A percentile compares a stretch with the other conserved stretches of the same genome.
phyloP scores from a whole-genome alignment of 92 coral and sea anemone species.

The Porites cylindrica region DNA sequence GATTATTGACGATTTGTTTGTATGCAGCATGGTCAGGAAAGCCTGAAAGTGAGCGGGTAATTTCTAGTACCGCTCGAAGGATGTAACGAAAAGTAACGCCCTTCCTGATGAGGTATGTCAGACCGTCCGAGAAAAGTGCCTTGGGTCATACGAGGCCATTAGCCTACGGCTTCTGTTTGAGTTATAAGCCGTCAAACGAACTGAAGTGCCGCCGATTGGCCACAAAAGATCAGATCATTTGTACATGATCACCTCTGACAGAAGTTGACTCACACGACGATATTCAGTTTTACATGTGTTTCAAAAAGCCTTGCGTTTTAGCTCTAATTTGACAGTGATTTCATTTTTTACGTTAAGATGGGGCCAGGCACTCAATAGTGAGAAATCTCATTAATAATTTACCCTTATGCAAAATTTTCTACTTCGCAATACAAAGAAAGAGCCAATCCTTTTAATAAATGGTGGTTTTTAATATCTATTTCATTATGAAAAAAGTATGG shows the following conservation, averaged over 20 bases:
- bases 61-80: neutral
- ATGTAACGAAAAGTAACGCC: conserved; percentile 14
- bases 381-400: neutral
- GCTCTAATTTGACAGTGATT: conserved; percentile 10
- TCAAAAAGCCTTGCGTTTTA: neutral
- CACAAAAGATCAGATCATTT: neutral
- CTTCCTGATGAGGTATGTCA: conserved; percentile 5
- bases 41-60: neutral
- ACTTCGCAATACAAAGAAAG: neutral
- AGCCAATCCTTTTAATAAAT: conserved; percentile 20
- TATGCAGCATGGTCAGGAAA: neutral
- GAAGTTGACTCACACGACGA: neutral
- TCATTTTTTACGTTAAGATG: neutral
- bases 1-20: neutral
- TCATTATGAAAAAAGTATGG: neutral
- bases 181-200: too few species aligned
- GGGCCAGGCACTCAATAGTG: too few species aligned
- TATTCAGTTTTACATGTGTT: conserved; percentile 17
- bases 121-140: conserved; percentile 5
- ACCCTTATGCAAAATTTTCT: neutral
- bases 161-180: too few species aligned
- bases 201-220: neutral
- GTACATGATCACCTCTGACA: conserved; percentile 11
- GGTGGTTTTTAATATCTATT: neutral
- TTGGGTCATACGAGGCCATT: too few species aligned